Evolutionary conservation across 2,113 vertebrate genomes (phyloP), one percentile per base, ranked within the genome.

Genomic region (Limanda limanda): DNA sequence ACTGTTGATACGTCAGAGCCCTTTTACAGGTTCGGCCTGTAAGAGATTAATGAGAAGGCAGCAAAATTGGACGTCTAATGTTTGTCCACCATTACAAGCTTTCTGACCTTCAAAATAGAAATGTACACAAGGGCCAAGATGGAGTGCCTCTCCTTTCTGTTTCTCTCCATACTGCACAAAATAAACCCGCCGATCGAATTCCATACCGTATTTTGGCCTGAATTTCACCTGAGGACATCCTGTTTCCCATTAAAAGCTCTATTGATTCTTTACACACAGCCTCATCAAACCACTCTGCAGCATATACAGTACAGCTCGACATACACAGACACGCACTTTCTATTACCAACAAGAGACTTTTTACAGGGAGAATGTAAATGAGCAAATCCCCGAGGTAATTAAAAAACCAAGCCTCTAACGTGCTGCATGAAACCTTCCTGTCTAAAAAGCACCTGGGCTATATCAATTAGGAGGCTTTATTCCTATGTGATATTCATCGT

Each of bases 301-400:
- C 78, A 86, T 70, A 74, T 74, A 62, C 64, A 81, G 23, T 75
- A 76, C 76, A 86, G 75, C 75, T 40, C 71, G 58, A 76, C 65
- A 65, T 54, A 69, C 31, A 75, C 66, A 64, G 59, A 71, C 35
- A 73, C 67, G 79, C 54, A 57, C 60, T 62, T 40, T 27, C 47
- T 51, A 58, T 62, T 81, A 76, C 79, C 76, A 89, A 68, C 76
- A 15, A 54, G 84, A 81, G 81, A 71, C 71, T 71, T 88, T 31
- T 86, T 82, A 81, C 55, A 74, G 31, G 82, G 58, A 68, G 75
- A 88, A 89, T 89, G 74, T 81, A 92, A 92, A 89, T 82, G 3
- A 82, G 76, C 82, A 88, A 95, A 90, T 88, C 92, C 88, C 78
- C 66, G 27, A 91, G 82, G 88, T 93, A 94, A 95, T 95, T 93